Conservation (phyloP, 2,113 vertebrate species). For the Anguilla rostrata region DNA sequence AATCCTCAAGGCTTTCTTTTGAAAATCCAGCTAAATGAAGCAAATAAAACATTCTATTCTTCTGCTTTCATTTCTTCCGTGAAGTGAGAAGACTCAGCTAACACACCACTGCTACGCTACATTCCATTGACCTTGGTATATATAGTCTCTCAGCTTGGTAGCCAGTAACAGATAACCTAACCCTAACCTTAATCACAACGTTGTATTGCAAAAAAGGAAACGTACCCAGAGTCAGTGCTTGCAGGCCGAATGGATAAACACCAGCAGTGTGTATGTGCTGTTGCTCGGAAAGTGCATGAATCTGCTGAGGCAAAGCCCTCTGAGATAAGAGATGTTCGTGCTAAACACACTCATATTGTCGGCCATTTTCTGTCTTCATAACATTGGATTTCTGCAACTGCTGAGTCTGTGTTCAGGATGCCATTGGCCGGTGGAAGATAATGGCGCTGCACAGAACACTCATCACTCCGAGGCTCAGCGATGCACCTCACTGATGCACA, state of each 20-base stretch:
- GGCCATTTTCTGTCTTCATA: too few species aligned
- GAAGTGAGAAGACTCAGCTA: neutral
- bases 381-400: neutral
- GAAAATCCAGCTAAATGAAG: neutral
- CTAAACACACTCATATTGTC: neutral
- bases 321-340: neutral
- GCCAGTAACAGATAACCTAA: too few species aligned
- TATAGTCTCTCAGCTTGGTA: neutral
- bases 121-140: neutral
- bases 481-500: too few species aligned
- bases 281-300: neutral
- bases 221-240: neutral
- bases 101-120: neutral
- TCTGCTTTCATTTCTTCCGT: neutral
- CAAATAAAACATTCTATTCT: neutral
- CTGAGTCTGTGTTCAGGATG: neutral
- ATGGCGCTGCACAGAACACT: neutral
- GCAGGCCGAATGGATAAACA: neutral
- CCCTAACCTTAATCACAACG: neutral
- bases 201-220: neutral
- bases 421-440: neutral
- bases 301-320: too few species aligned
- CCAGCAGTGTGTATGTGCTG: neutral
- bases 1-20: neutral
- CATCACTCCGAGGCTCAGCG: neutral